phyloP scores from a whole-genome alignment of 2,888 invertebrate species.

The Nineta flava region DNA sequence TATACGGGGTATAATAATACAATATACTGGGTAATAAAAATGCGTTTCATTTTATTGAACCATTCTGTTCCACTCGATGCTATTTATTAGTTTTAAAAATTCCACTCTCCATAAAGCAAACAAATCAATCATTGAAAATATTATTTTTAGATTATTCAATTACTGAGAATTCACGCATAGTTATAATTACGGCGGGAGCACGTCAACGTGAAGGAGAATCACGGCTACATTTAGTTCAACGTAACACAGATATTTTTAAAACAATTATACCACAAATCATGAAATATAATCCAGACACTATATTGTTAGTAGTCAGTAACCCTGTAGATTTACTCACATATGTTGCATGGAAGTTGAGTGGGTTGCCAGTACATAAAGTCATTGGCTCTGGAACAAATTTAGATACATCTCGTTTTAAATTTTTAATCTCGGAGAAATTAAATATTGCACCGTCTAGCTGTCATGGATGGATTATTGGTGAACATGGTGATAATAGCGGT shows the following conservation, averaged over 20 bases:
- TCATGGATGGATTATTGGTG: constrained; percentile 89
- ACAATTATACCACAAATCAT: constrained; percentile 68
- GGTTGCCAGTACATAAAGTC: constrained; percentile 70
- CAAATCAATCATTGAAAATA: neutral
- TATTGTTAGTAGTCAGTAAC: constrained; percentile 77
- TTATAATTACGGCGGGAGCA: constrained; percentile 83
- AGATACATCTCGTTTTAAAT: constrained; percentile 82
- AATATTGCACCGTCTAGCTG: constrained; percentile 69
- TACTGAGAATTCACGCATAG: constrained; percentile 65
- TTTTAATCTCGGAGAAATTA: constrained; percentile 67
- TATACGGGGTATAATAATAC: no score
- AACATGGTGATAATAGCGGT: constrained; percentile 74
- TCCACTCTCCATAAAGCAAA: no score
- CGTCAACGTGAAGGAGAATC: constrained; percentile 81
- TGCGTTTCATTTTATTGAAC: neutral
- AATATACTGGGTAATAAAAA: neutral
- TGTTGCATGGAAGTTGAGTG: constrained; percentile 89
- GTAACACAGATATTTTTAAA: constrained; percentile 81
- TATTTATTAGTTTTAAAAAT: no score
- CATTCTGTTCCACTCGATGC: neutral
- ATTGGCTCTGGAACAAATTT: constrained; percentile 89
- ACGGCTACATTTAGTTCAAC: constrained; percentile 72
- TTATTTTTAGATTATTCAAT: constrained; percentile 47
- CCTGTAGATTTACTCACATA: constrained; percentile 88
- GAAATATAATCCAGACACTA: constrained; percentile 71